phyloP scores from a whole-genome alignment of 2,888 invertebrate species.

The Tholera decimalis region DNA sequence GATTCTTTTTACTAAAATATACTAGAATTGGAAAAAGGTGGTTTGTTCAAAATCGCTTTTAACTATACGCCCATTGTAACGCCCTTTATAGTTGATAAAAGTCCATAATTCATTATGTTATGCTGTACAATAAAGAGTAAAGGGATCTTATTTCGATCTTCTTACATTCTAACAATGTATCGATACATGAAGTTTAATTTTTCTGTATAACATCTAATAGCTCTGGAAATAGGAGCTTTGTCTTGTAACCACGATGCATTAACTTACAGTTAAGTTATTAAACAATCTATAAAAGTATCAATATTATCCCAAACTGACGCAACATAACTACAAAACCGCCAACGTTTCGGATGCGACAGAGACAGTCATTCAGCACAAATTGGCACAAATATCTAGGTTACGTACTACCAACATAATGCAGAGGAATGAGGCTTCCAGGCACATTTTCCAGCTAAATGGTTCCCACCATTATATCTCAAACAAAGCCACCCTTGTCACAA shows the following conservation, averaged over 20 bases:
- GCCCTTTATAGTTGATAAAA: no score
- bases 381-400: constrained; percentile 61
- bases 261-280: not conserved
- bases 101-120: no score
- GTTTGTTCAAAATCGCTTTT: no score
- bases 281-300: constrained; percentile 1
- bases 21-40: not conserved
- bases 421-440: constrained; percentile 74
- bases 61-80: no score
- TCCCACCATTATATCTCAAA: constrained; percentile 82
- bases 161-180: no score
- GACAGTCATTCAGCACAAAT: constrained; percentile 57
- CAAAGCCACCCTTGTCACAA: constrained; percentile 85
- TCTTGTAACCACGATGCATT: not conserved
- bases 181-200: no score
- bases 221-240: not conserved
- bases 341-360: constrained; percentile 44
- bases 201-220: not conserved
- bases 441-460: constrained; percentile 83
- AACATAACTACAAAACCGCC: constrained; percentile 21
- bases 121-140: no score
- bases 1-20: not conserved
- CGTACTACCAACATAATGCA: constrained; percentile 58
- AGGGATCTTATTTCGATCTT: no score
- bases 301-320: constrained; percentile 11